A percentile compares a stretch with the other conserved stretches of the same genome.
Conservation (phyloP, 2,888 invertebrate genomes). For the Furcula furcula region DNA sequence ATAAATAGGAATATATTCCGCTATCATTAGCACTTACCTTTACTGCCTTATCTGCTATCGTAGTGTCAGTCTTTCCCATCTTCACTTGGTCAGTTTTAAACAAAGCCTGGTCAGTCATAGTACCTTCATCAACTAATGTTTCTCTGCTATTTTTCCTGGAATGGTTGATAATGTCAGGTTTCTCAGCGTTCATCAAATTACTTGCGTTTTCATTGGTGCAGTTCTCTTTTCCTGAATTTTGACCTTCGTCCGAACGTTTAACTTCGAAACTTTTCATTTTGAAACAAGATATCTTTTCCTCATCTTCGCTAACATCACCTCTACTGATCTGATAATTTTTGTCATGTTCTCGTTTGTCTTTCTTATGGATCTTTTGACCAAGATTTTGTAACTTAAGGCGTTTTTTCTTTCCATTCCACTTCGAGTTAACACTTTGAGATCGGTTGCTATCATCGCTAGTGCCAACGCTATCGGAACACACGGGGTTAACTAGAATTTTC, state of each 20-base stretch:
- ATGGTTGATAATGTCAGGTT: constrained; percentile 69
- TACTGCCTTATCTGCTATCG: constrained; percentile 50
- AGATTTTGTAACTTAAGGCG: constrained; percentile 61
- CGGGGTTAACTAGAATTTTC: constrained; percentile 75
- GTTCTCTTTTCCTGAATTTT: constrained; percentile 63
- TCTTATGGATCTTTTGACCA: constrained; percentile 31
- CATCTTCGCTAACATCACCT: constrained; percentile 62
- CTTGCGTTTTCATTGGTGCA: constrained; percentile 70
- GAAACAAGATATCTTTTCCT: constrained; percentile 74
- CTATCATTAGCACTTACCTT: constrained; percentile 61
- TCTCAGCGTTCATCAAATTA: constrained; percentile 59
- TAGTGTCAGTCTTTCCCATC: constrained; percentile 62
- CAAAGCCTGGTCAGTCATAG: constrained; percentile 53
- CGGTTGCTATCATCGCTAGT: constrained; percentile 71
- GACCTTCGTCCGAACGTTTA: constrained; percentile 65
- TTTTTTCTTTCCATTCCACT: constrained; percentile 76
- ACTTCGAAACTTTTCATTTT: constrained; percentile 72
- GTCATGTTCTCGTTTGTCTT: constrained; percentile 47
- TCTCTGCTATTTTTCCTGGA: constrained; percentile 60
- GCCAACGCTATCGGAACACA: constrained; percentile 64
- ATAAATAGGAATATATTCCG: too few species aligned
- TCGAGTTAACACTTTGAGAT: constrained; percentile 55
- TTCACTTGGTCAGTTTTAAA: constrained; percentile 53
- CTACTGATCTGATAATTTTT: constrained; percentile 61
- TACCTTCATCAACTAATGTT: constrained; percentile 57